Base-by-base conservation (phyloP, 2,888 invertebrate species). In the Eretmocerus hayati region DNA sequence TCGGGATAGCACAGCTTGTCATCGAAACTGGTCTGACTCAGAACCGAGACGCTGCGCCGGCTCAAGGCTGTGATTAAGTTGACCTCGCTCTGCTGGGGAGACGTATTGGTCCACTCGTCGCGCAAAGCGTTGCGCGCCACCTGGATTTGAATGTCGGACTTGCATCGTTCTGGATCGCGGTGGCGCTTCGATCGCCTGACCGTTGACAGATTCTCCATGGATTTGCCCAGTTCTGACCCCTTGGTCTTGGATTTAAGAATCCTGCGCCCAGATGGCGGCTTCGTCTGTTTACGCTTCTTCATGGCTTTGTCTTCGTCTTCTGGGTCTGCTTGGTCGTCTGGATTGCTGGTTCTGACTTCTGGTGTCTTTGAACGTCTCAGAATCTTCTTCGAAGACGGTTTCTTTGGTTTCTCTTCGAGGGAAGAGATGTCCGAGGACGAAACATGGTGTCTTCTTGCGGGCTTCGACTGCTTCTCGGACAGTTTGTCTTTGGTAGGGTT, bases 11-110 rank as follows among this genome's bases (percentile, higher is more conserved):
- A 18, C 5, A 46, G 18, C 23, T 58, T 54, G 39, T 58, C 61
- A 15, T 68, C 66, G 41, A 69, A 64, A 47, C 64, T 67, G 16
- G 69, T 71, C 53, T 70, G 71, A 23, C 69, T 66, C 38, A 67
- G 54, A 4, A 69, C 67, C 8, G 68, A 70, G 18, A 67, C 61
- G 30, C 53, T 59, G 11, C 31, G 45, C 19, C 55, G 55, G 26
- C 56, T 57, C 13, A 46, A 53, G 2, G 55, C 50, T 38, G 53
- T 55, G 9, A 58, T 57, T 4, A 54, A 18, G n/a, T 40, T 51
- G 20, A 20, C 11, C 30, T 65, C 65, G 31, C 60, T 62, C 15
- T 58, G 55, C 1, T 61, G 58, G 2, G 63, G 63, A n/a, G 69
- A 63, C 4, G 69, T 70, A 38, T 69, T 69, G 13, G 69, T 68